These are phyloP conservation scores for Octopus sinensis DNA, from an alignment of 1,140 invertebrate genomes.

Conservation along the genomic window DNA sequence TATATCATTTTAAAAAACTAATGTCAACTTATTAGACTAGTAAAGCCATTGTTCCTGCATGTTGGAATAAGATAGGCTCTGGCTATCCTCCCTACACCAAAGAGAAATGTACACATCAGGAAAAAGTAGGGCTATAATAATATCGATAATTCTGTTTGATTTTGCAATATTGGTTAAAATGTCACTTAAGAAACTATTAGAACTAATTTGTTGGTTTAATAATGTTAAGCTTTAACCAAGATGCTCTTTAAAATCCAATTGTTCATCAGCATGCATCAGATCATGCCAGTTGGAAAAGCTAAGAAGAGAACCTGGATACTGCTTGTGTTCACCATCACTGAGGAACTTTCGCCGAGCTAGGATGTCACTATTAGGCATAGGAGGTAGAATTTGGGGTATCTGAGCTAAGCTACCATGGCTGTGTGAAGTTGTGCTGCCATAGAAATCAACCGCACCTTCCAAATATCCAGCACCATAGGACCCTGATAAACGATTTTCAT, in stretches of 20 bases:
- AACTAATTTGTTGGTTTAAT: too few relatives aligned
- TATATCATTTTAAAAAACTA: too few relatives aligned
- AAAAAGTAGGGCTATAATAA: too few relatives aligned
- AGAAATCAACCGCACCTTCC: slow-evolving; percentile 40
- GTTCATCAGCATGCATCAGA: slow-evolving; percentile 5
- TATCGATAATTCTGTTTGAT: too few relatives aligned
- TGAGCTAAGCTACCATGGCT: slow-evolving; percentile 18
- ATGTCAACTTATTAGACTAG: too few relatives aligned
- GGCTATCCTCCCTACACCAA: background rate
- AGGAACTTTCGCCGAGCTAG: slow-evolving; percentile 25
- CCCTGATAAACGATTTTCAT: slow-evolving; percentile 73
- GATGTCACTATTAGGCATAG: slow-evolving; percentile 18
- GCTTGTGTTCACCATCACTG: slow-evolving; percentile 20
- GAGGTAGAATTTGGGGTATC: slow-evolving; percentile 26
- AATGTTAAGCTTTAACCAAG: slow-evolving; percentile 7
- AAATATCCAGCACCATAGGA: slow-evolving; percentile 65
- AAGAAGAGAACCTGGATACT: slow-evolving; percentile 12
- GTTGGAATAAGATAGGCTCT: background rate
- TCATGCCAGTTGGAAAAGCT: slow-evolving; percentile 13
- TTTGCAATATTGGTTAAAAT: too few relatives aligned
- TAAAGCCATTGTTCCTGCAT: too few relatives aligned
- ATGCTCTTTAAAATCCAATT: slow-evolving; percentile 11
- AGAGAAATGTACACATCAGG: background rate
- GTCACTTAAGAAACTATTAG: too few relatives aligned
- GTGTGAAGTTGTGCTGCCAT: slow-evolving; percentile 28